Evolutionary conservation across 2,113 vertebrate genomes (phyloP).

Genomic region (Cephalophus harveyi): DNA sequence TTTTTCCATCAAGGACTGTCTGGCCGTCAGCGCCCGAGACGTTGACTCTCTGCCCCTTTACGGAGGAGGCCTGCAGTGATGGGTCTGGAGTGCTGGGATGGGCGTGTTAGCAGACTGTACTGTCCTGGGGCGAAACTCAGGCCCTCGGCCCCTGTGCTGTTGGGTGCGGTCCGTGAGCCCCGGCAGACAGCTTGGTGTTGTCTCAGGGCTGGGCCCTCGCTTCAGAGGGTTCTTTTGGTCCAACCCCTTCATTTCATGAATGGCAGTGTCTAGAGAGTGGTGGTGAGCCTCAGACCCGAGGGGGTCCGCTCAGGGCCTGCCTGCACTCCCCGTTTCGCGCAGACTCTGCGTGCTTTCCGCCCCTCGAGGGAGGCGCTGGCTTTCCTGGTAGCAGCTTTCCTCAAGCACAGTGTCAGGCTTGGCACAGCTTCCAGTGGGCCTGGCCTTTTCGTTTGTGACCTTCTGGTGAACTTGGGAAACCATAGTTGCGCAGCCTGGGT

Average conservation of each 20-base stretch:
- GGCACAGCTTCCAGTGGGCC: background rate
- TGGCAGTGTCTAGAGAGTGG: background rate
- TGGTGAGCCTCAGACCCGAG: background rate
- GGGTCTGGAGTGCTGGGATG: background rate
- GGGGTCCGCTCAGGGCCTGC: background rate
- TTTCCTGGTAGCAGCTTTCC: background rate
- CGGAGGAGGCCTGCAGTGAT: background rate
- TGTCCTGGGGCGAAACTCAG: background rate
- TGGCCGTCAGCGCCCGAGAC: background rate
- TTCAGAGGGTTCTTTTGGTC: background rate
- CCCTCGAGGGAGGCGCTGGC: background rate
- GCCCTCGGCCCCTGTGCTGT: background rate
- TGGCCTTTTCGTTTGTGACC: background rate
- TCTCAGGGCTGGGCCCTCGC: background rate
- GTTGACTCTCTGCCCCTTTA: background rate
- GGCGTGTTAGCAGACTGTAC: background rate
- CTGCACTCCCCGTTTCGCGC: background rate
- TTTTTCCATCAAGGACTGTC: background rate
- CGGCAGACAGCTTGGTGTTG: background rate
- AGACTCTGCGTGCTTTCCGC: background rate
- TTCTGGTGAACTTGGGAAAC: background rate
- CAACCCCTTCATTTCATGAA: background rate
- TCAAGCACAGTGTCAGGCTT: background rate
- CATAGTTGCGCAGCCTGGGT: background rate
- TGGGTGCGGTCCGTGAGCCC: no score